Base-by-base conservation (phyloP, 2,113 vertebrate species). In the Cromileptes altivelis region DNA sequence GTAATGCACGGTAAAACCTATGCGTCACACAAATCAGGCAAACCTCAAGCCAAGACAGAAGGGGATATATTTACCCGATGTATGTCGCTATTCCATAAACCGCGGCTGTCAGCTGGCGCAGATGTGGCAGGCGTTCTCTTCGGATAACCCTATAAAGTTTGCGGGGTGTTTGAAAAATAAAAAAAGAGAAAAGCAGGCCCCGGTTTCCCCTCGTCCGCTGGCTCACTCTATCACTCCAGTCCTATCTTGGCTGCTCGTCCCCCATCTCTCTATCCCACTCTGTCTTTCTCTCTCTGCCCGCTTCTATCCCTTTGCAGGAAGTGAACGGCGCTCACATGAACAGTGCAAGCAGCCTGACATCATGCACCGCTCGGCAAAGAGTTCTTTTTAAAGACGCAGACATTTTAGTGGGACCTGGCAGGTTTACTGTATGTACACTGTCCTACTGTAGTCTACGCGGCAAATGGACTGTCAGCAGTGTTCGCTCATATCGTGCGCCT, bases 351-450 rank as follows among this genome's bases (percentile, higher is more conserved):
- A 74, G 86, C 85, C 93, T 94, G 95, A 95, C 95, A 95, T 95
- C 95, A 95, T 90, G 92, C 92, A 89, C 85, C 88, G 85, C 77
- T 93, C 89, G 78, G 85, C 81, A 81, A 88, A 89, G 80, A 93
- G 70, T 92, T 89, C 52, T 87, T 93, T 95, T 96, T 95, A 96
- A 96, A 96, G 94, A 94, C 90, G 89, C 95, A 95, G 95, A 90
- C 95, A 86, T 88, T 21, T 68, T 62, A 49, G 27, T 11, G 30
- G 61, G 81, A 75, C 77, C 78, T 25, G 84, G 61, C 79, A 42
- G 85, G 74, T 74, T 80, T 56, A 71, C 67, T 61, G 84, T 70
- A 70, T 49, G 74, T 61, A 33, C 61, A 57, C 82, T 78, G 77
- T 71, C 68, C 70, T 47, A 53, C 82, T 72, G 83, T 58, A 72